phyloP scores from a whole-genome alignment of 2,113 vertebrate species.

The Microcebus ravelobensis region DNA sequence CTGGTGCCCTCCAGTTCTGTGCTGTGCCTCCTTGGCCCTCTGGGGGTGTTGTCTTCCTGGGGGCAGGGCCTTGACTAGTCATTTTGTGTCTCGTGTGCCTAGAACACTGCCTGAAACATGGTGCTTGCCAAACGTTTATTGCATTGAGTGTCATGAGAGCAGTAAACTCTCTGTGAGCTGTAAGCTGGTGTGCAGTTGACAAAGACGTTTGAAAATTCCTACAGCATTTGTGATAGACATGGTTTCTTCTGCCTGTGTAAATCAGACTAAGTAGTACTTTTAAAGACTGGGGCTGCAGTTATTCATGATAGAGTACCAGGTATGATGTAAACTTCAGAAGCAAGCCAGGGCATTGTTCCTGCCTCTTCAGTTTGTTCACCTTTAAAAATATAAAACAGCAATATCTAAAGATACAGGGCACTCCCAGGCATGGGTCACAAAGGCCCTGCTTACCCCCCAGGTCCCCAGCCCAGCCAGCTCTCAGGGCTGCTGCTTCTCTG shows the following conservation, averaged over 20 bases:
- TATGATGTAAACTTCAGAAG: neutral
- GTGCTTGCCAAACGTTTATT: neutral
- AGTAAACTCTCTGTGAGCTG: neutral
- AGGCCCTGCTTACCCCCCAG: neutral
- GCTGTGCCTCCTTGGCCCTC: neutral
- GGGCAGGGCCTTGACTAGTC: neutral
- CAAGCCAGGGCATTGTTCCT: neutral
- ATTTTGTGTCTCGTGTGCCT: neutral
- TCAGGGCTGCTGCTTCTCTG: neutral
- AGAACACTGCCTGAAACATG: neutral
- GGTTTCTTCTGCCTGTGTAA: too few relatives aligned
- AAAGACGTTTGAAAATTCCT: neutral
- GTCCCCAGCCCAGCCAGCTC: rapidly evolving
- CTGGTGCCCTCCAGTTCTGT: neutral
- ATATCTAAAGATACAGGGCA: too few relatives aligned
- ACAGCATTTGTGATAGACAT: neutral
- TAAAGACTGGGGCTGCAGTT: neutral
- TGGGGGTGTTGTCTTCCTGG: neutral
- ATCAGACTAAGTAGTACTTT: neutral
- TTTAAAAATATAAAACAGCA: neutral
- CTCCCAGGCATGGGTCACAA: neutral
- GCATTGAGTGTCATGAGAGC: neutral
- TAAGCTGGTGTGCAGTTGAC: neutral
- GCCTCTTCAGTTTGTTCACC: neutral
- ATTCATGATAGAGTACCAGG: neutral